Base-by-base conservation (phyloP, 2,888 invertebrate genomes). In the Yponomeuta plumbellus region DNA sequence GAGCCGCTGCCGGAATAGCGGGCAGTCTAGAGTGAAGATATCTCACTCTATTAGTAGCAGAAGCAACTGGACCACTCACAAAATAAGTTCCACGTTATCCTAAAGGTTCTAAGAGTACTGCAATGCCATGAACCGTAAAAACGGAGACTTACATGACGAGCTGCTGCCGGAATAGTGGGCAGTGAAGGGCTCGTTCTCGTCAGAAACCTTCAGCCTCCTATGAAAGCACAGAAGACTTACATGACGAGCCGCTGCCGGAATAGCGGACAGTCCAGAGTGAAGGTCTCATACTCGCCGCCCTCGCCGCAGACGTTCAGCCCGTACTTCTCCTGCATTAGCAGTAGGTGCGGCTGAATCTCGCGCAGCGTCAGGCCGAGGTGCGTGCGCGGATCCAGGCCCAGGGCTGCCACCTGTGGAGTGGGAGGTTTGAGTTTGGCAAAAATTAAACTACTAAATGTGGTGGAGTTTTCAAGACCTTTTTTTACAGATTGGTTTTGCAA, bases 251-350 rank as follows among this genome's bases (percentile, higher is more conserved):
- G 94, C 86, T 97, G 97, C 81, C 94, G 95, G 90, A 98, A 99
- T 69, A 99, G 92, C 8, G 99, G 99, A 86, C 99, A 99, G 92
- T 99, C 98, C 69, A 99, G 91, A 10, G 98, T 98, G 83, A 99
- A 97, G 40, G 99, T 98, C 91, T 99, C 99, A 83, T 98, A 99
- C 87, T 99, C 99, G 66, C 99, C 99, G 63, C 99, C 99, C 91
- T 99, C 99, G 22, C 99, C 99, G 87, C 98, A 99, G 59, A 98
- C 94, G 91, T 98, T 97, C 71, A 98, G 92, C 66, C 98, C 98
- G 87, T 97, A 99, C 86, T 98, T 97, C 81, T 97, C 95, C 79
- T 96, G 95, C 95, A 99, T 96, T 83, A 95, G 93, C 72, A 95
- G 83, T 78, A 99, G 93, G 85, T 98, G 97, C 17, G 97, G 94